Percentiles rank a stretch among this genome's conserved stretches.
phyloP scores from a whole-genome alignment of 2,797 vertebrate species.

The Hipposideros larvatus region DNA sequence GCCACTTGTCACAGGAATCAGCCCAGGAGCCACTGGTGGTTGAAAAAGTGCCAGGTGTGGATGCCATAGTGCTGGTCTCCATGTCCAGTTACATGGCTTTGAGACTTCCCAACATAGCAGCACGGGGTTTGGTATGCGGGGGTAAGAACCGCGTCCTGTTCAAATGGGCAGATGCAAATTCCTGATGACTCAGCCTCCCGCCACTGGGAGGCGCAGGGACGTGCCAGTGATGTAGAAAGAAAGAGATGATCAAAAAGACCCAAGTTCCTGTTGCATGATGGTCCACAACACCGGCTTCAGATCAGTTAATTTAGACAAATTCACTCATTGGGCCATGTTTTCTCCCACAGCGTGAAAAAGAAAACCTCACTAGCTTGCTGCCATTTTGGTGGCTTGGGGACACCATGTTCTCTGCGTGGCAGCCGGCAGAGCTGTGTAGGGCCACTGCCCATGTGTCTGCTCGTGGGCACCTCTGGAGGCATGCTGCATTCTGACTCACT shows the following conservation, averaged over 20 bases:
- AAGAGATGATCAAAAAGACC: background rate
- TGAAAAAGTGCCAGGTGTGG: background rate
- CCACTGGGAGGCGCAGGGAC: accelerated
- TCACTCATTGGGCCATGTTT: background rate
- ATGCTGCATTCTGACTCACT: accelerated
- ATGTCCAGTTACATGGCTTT: too few species aligned
- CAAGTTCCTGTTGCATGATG: too few species aligned
- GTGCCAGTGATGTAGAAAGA: accelerated
- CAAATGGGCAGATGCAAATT: accelerated
- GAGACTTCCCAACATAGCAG: background rate
- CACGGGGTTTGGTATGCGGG: accelerated
- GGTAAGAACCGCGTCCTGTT: background rate
- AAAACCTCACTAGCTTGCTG: background rate
- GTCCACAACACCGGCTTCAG: background rate
- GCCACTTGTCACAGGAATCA: accelerated
- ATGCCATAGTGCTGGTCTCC: accelerated
- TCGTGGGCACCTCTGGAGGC: background rate
- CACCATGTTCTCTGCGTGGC: accelerated
- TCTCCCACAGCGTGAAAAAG: background rate
- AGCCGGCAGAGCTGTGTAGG: accelerated
- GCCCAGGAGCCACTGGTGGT: background rate
- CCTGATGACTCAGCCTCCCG: background rate
- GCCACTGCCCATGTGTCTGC: accelerated
- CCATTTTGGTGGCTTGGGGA: accelerated
- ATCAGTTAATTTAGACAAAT: background rate